A percentile compares a stretch with the other conserved stretches of the same genome.
phyloP scores from a whole-genome alignment of 1,140 invertebrate species.

The Microplitis mediator region DNA sequence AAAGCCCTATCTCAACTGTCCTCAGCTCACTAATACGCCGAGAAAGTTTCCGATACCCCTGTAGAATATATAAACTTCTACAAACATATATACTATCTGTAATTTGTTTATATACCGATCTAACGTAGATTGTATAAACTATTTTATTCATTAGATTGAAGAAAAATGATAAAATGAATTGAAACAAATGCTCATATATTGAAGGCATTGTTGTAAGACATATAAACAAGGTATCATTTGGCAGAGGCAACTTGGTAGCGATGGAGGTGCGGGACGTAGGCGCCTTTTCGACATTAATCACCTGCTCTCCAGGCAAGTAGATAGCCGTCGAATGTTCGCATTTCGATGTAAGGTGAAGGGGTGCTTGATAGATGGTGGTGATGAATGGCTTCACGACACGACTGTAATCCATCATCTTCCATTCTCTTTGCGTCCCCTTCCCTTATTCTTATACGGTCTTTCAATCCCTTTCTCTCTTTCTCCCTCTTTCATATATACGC shows the following conservation, averaged over 20 bases:
- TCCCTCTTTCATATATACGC: neutral
- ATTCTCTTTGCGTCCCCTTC: constrained; percentile 35
- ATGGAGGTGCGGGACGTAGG: too few relatives aligned
- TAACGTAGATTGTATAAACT: neutral
- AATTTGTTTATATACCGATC: too few relatives aligned
- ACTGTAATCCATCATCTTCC: constrained; percentile 59
- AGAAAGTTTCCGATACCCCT: too few relatives aligned
- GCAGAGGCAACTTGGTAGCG: constrained; percentile 5
- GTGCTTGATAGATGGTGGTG: constrained; percentile 61
- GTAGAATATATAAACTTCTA: too few relatives aligned
- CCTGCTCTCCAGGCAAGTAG: constrained; percentile 55
- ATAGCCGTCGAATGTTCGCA: constrained; percentile 60
- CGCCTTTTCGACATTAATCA: constrained; percentile 60
- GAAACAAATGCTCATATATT: neutral
- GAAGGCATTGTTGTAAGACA: constrained; percentile 13
- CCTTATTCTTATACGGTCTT: constrained; percentile 10
- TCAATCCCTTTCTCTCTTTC: neutral
- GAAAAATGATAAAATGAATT: too few relatives aligned
- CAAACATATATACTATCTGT: too few relatives aligned
- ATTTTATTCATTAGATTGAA: too few relatives aligned
- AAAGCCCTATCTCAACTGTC: constrained; percentile 46
- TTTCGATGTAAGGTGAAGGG: constrained; percentile 59
- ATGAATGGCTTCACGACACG: constrained; percentile 61
- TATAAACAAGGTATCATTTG: neutral
- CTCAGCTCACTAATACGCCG: too few relatives aligned